Base-by-base conservation (phyloP, 2,113 vertebrate genomes). In the Rhombomys opimus region DNA sequence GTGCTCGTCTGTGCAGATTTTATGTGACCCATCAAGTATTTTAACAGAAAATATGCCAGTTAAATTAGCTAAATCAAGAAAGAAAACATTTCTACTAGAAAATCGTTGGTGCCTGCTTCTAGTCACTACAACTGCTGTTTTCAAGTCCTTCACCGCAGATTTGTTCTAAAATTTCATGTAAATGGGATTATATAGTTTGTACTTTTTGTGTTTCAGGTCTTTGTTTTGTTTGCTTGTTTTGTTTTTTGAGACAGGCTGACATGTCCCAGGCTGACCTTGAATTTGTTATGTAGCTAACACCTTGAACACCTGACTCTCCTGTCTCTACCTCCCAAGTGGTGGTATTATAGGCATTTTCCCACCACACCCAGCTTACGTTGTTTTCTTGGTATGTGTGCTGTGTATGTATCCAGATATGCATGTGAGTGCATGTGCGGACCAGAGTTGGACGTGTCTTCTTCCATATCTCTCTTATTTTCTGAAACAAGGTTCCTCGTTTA, bases 31-130 rank as follows among this genome's bases (percentile, higher is more conserved):
- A 65, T 90, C 32, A 1, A 76, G 61, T 59, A 38, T 91, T 90
- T 80, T 80, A 20, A 75, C 50, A 85, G 81, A 95, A 88, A 72
- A 72, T 54, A 84, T 54, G 12, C 13, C 50, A 32, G 10, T 86
- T 73, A 86, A 94, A 63, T 90, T 73, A 78, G 67, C 73, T 84
- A 75, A 4, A 75, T 75, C 70, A 46, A 87, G 87, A 84, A 84
- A 63, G 65, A 93, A 76, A 92, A 57, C 75, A 54, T 75, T 78
- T 35, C 89, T 50, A 30, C 41, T 46, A 23, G 72, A 75, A 95
- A n/a, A 77, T 50, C 73, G 23, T 52, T 72, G 15, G 25, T 0
- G 27, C 18, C 14, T 50, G 11, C 52, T 90, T 80, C 57, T 54
- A 67, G 68, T 68, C n/a, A n/a, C 63, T 30, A 8, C 32, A 63